These are phyloP conservation scores for Daktulosphaira vitifoliae DNA, from an alignment of 1,140 invertebrate species.

Conservation along the genomic window DNA sequence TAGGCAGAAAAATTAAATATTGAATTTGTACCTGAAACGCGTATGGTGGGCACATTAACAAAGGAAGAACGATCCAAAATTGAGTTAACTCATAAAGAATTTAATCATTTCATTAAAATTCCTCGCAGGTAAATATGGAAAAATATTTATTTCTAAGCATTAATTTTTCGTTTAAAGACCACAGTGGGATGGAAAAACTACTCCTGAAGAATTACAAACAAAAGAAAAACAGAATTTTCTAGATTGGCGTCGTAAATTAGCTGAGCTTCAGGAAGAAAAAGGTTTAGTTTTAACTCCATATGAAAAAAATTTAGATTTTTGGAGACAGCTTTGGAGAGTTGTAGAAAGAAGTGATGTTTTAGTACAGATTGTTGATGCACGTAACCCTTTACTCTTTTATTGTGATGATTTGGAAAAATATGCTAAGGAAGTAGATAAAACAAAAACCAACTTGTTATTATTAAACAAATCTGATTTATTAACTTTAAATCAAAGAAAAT, in stretches of 20 bases:
- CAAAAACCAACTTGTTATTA: conserved; percentile 75
- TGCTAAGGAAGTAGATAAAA: conserved; percentile 70
- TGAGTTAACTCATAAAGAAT: conserved; percentile 54
- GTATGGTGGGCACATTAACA: conserved; percentile 53
- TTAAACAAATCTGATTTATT: conserved; percentile 97
- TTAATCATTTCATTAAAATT: conserved; percentile 61
- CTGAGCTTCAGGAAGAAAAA: conserved; percentile 69
- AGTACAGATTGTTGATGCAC: conserved; percentile 91
- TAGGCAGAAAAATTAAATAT: conserved; percentile 83
- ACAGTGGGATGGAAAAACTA: conserved; percentile 64
- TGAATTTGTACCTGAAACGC: conserved; percentile 59
- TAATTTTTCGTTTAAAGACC: conserved; percentile 53
- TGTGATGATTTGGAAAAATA: conserved; percentile 92
- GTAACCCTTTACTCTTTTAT: conserved; percentile 90
- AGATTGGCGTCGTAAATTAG: conserved; percentile 75
- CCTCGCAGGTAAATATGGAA: conserved; percentile 53
- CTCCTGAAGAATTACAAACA: conserved; percentile 64
- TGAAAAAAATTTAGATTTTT: conserved; percentile 96
- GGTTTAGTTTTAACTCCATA: conserved; percentile 86
- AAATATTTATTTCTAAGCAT: neutral
- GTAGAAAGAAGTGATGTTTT: conserved; percentile 90
- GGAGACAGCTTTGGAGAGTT: conserved; percentile 97
- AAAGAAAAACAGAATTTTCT: conserved; percentile 75
- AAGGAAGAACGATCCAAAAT: conserved; percentile 54
- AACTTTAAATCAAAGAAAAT: conserved; percentile 64